Conservation (phyloP, 2,888 invertebrate species). For the Plutella xylostella region DNA sequence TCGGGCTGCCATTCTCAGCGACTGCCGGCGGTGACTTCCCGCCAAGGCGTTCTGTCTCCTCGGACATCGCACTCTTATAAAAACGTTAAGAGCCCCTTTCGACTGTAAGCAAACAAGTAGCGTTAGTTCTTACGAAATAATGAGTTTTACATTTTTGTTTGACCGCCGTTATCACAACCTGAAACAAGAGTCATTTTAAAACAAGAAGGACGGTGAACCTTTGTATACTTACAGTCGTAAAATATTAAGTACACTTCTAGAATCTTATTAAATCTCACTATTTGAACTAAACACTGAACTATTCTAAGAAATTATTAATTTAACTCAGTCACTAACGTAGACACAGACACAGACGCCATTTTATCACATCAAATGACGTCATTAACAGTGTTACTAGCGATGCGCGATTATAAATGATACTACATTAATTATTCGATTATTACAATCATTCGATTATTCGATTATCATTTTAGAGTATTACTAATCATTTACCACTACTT, state of each 20-base stretch:
- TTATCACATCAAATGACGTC: slow-evolving; percentile 31
- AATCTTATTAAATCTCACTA: slow-evolving; percentile 12
- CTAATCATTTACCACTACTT: no score
- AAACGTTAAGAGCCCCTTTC: slow-evolving; percentile 47
- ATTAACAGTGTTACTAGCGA: no score
- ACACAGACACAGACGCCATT: slow-evolving; percentile 46
- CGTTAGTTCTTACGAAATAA: slow-evolving; percentile 33
- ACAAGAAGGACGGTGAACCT: slow-evolving; percentile 14
- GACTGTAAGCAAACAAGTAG: slow-evolving; percentile 57
- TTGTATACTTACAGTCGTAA: slow-evolving; percentile 17
- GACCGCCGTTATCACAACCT: slow-evolving; percentile 17
- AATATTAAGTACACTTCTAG: slow-evolving; percentile 8
- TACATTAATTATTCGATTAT: no score
- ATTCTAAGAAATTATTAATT: slow-evolving; percentile 25
- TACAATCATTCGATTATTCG: no score
- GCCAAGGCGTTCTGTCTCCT: slow-evolving; percentile 60
- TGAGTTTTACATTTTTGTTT: slow-evolving; percentile 34
- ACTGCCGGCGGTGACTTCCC: slow-evolving; percentile 45
- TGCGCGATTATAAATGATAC: no score
- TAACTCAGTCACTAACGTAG: slow-evolving; percentile 38
- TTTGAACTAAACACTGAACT: slow-evolving; percentile 26
- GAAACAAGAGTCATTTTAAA: background rate
- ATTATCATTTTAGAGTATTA: no score
- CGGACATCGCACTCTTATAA: slow-evolving; percentile 66
- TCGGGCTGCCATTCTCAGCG: slow-evolving; percentile 65